Base-by-base conservation (phyloP, 2,888 invertebrate species). In the Conops quadrifasciatus region DNA sequence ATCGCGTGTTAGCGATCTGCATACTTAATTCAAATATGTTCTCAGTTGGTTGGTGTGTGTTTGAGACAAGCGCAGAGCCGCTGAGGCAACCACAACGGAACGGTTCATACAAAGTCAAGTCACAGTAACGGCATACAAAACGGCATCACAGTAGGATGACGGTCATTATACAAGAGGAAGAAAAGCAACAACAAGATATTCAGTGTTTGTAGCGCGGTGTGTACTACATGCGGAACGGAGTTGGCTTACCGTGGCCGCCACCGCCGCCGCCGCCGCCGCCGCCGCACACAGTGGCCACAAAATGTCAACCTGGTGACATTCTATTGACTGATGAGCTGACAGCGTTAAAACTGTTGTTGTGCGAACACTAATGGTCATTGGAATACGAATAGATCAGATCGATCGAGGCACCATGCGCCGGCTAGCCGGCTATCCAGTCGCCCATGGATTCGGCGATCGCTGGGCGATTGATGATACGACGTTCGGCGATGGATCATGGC, bases 281-380 rank as follows among this genome's bases (percentile, higher is more conserved):
- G 49, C 68, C 71, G 66, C 72, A 71, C 70, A 74, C 78, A 80
- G 78, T 78, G 78, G 81, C 80, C 79, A 77, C 77, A 75, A 78
- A 82, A 83, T 83, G 82, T 83, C 82, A 83, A 80, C 78, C 79
- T 77, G 77, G 77, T 82, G 84, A 84, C 84, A 83, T 82, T 79
- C 80, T 80, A 83, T 82, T 83, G 83, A 83, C 83, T 83, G 83
- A 83, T 84, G 83, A 83, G 82, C 80, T 83, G 83, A 83, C 83
- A 83, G 83, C 80, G 83, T 82, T 82, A 82, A 82, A 82, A 83
- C 80, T 83, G 83, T 81, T 83, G 84, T 81, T 82, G 82, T 77
- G 76, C 77, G 77, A 80, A 79, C 78, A 81, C 79, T 81, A 81
- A 80, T 81, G 77, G 79, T 78, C 81, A 80, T 78, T 76, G 70